These are phyloP conservation scores for Myrmecobius fasciatus DNA, from an alignment of 2,113 vertebrate species.

Conservation along the genomic window DNA sequence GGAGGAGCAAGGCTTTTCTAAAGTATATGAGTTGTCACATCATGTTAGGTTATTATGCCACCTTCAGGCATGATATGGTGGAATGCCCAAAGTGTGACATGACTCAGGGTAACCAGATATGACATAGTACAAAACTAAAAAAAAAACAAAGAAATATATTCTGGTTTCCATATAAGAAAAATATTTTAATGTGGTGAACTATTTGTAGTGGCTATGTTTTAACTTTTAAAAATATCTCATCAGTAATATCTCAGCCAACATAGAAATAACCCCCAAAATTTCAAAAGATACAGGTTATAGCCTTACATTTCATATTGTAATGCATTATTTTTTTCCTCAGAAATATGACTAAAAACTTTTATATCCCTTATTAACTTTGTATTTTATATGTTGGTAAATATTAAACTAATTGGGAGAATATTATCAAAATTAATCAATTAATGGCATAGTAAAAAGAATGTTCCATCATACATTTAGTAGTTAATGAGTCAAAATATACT, in stretches of 20 bases:
- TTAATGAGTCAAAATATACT: not conserved
- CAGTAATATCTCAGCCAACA: not conserved
- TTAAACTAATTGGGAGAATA: not conserved
- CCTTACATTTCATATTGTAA: not conserved
- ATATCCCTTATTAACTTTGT: slow-evolving; percentile 6
- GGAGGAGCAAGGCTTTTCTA: slow-evolving; percentile 4
- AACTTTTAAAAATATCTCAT: not conserved
- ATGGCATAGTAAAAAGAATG: slow-evolving; percentile 22
- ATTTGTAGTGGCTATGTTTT: not conserved
- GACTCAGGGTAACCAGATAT: slow-evolving; percentile 14
- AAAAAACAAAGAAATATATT: not conserved
- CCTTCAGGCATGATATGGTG: not conserved
- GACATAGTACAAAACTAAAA: not conserved
- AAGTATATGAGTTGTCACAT: not conserved
- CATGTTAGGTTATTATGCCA: slow-evolving; percentile 6
- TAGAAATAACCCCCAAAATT: not conserved
- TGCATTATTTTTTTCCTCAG: not conserved
- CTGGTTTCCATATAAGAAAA: not conserved
- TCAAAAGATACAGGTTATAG: not conserved
- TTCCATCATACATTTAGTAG: not conserved
- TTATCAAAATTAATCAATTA: slow-evolving; percentile 17
- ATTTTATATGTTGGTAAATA: not conserved
- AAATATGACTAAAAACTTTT: slow-evolving; percentile 27
- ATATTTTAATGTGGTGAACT: not conserved
- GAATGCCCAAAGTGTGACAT: not conserved